Conservation (phyloP, 2,797 vertebrate genomes). For the Yasuhikotakia modesta region DNA sequence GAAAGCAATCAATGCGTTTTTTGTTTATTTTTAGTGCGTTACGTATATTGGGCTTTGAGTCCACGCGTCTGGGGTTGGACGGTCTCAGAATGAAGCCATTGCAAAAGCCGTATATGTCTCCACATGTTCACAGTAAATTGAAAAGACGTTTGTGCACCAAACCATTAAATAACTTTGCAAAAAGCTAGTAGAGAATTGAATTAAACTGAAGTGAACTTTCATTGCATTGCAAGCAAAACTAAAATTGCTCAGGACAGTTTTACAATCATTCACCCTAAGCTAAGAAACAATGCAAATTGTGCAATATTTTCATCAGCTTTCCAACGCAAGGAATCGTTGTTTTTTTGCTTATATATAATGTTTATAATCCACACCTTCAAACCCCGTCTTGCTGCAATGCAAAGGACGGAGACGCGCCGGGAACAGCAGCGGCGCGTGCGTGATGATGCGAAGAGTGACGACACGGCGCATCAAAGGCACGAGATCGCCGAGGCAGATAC, state of each 20-base stretch:
- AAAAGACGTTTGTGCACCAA: background rate
- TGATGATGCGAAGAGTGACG: conserved; percentile 72
- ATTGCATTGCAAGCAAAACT: background rate
- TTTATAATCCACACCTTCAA: background rate
- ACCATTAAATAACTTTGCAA: background rate
- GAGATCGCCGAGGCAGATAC: conserved; percentile 72
- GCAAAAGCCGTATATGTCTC: background rate
- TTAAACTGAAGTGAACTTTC: background rate
- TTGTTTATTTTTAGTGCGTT: background rate
- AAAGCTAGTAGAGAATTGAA: too few relatives aligned
- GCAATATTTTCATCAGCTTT: background rate
- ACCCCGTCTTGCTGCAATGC: conserved; percentile 35
- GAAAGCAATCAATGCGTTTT: background rate
- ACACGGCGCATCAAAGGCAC: conserved; percentile 63
- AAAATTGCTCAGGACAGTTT: background rate
- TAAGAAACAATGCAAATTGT: background rate
- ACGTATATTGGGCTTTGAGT: background rate
- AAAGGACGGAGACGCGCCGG: conserved; percentile 17
- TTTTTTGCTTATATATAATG: background rate
- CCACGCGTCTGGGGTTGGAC: background rate
- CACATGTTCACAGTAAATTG: background rate
- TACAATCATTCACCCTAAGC: background rate
- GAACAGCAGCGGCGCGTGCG: conserved; percentile 57
- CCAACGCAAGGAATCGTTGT: background rate
- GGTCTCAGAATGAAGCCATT: background rate